Conservation (phyloP, 2,888 invertebrate genomes). For the Agapostemon virescens region DNA sequence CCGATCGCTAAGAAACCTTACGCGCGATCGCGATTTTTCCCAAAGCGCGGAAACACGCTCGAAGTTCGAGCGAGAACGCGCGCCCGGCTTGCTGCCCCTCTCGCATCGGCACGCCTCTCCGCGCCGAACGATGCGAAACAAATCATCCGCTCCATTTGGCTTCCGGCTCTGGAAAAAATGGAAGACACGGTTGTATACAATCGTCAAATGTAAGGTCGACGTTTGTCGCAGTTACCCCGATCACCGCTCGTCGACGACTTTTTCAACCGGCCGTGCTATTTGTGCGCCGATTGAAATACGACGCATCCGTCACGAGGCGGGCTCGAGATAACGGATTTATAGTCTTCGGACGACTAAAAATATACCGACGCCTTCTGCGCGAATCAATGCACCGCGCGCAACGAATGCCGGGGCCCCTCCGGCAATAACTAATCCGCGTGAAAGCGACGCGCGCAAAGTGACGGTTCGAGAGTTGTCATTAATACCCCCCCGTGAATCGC, state of each 20-base stretch:
- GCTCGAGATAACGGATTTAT: constrained; percentile 75
- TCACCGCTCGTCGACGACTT: constrained; percentile 50
- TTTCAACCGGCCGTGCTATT: constrained; percentile 58
- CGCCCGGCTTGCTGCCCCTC: no score
- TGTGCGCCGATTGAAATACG: constrained; percentile 74
- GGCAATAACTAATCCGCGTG: constrained; percentile 71
- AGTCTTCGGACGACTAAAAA: constrained; percentile 70
- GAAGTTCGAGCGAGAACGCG: neutral
- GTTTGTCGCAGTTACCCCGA: constrained; percentile 42
- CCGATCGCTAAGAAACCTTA: neutral
- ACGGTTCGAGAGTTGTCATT: constrained; percentile 62
- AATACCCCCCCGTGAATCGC: constrained; percentile 37
- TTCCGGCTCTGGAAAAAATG: constrained; percentile 41
- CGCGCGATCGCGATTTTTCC: no score
- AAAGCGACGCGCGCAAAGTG: constrained; percentile 69
- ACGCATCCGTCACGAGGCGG: constrained; percentile 68
- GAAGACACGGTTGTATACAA: constrained; percentile 35
- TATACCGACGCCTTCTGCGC: constrained; percentile 70
- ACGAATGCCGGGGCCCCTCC: constrained; percentile 43
- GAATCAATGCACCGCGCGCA: constrained; percentile 68
- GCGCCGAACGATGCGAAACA: constrained; percentile 26
- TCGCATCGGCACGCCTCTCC: neutral
- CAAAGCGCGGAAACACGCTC: neutral
- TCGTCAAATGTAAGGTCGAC: constrained; percentile 54
- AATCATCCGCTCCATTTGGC: constrained; percentile 38